Evolutionary conservation across 2,797 vertebrate genomes (phyloP), one percentile per base, ranked within the genome.

Genomic region (Mormyrops boulengeri): DNA sequence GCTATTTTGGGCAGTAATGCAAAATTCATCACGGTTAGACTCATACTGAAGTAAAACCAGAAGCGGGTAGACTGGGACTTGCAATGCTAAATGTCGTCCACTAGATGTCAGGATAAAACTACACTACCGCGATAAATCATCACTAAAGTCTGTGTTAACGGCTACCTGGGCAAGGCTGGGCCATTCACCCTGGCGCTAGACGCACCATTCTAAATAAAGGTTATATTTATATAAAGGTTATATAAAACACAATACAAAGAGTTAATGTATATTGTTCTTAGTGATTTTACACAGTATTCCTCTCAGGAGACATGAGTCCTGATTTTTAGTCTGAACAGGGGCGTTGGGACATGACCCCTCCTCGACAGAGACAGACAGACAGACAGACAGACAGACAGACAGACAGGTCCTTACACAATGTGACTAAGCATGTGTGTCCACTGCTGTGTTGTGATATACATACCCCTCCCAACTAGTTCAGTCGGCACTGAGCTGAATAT

Each of bases 71-170:
- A 49, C 44, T 49, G n/a, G 11, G 30, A 60, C 14, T 26, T 57
- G 53, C 34, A 57, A 60, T 60, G 26, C 53, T 60, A 19, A 57
- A 38, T 19, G 9, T 34, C 14, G 6, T 60, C 86, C 86, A 87
- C 55, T 87, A 87, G 86, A 87, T 87, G 86, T 53, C 86, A 60
- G 52, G 17, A 7, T n/a, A 87, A 87, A 41, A 9, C 52, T 62
- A 41, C 52, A 19, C 49, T 9, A 47, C 77, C 19, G 7, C 41
- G 38, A 82, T 19, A 44, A 82, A 44, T 47, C 38, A 11, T 47
- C 41, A 82, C 8, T 8, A 82, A 82, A 82, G 73, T 38, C 38
- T 4, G 17, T 80, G 38, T 77, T 77, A 77, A 77, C 11, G 30
- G 69, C 69, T 77, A 34, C 34, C 30, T 34, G 69, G 22, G 12